Conservation (phyloP, 2,113 vertebrate genomes). For the Gymnogyps californianus region DNA sequence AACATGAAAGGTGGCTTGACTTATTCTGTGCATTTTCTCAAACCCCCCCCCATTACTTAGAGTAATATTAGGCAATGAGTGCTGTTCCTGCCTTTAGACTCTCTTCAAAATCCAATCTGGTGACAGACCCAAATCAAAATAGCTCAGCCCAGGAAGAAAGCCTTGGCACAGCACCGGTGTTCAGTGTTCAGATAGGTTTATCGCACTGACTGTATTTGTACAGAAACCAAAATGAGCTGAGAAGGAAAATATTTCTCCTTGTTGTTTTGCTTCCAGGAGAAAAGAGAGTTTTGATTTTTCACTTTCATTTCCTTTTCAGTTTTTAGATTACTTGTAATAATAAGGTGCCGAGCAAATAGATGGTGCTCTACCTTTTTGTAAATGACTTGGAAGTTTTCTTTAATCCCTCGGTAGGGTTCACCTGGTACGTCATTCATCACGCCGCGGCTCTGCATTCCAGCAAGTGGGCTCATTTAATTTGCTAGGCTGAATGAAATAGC, state of each 20-base stretch:
- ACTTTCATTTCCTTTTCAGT: neutral
- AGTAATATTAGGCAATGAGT: neutral
- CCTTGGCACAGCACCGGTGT: neutral
- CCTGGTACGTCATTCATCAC: neutral
- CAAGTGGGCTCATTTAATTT: conserved; percentile 9
- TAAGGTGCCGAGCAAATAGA: neutral
- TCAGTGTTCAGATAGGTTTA: neutral
- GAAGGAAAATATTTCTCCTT: neutral
- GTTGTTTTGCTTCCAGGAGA: neutral
- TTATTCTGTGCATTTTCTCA: neutral
- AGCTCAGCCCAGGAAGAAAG: neutral
- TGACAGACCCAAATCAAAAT: neutral
- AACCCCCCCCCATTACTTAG: neutral
- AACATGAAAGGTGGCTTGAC: neutral
- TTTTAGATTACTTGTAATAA: neutral
- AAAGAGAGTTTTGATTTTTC: neutral
- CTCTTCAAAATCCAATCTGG: neutral
- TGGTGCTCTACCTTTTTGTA: neutral
- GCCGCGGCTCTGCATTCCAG: neutral
- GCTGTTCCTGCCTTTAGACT: neutral
- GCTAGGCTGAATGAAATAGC: neutral
- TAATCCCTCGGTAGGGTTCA: neutral
- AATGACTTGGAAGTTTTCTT: neutral
- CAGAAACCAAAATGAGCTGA: neutral
- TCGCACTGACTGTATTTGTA: neutral